Base-by-base conservation (phyloP, 1,140 invertebrate genomes). In the Euwallacea fornicatus region DNA sequence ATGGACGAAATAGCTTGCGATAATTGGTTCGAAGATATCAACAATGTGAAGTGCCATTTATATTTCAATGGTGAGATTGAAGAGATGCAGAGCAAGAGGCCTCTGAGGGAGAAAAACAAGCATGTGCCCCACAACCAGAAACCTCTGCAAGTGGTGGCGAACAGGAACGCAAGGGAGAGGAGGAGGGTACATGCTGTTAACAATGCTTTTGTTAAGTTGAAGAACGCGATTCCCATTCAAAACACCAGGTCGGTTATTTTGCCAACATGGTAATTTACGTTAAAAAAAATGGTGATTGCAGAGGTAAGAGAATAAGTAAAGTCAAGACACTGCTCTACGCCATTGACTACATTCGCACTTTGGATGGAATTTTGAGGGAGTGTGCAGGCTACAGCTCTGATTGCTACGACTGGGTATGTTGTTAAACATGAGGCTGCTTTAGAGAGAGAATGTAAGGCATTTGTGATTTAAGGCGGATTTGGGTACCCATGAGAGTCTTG, bases 111-210 rank as follows among this genome's bases (percentile, higher is more conserved):
- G 63, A 74, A 73, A 74, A 74, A 67, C 55, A 75, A 71, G 58
- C 78, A 81, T 75, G 75, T 78, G 74, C 75, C 77, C 75, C 21
- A 79, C 61, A 77, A 71, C 43, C 74, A 80, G 33, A 79, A 77
- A 74, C 79, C 81, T 74, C 83, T 84, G 2, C 85, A 86, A 69
- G 79, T 85, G 42, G 86, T 88, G 11, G 85, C 84, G 0, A 80
- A 81, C 68, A 77, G 87, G 53, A 88, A 88, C 74, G 86, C 86
- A 0, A 77, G 87, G 42, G 87, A 88, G 76, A 72, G 86, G 66
- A 78, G 82, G 50, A 72, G 86, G 44, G 86, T 87, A 2, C 84
- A 87, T 74, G 85, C 86, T 2, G 86, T 88, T 47, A 88, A 87
- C 71, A 77, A 74, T 44, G 86, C 85, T 7, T 86, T 86, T 76